phyloP scores from a whole-genome alignment of 2,797 vertebrate genomes.

The Heteromormyrus szaboi region DNA sequence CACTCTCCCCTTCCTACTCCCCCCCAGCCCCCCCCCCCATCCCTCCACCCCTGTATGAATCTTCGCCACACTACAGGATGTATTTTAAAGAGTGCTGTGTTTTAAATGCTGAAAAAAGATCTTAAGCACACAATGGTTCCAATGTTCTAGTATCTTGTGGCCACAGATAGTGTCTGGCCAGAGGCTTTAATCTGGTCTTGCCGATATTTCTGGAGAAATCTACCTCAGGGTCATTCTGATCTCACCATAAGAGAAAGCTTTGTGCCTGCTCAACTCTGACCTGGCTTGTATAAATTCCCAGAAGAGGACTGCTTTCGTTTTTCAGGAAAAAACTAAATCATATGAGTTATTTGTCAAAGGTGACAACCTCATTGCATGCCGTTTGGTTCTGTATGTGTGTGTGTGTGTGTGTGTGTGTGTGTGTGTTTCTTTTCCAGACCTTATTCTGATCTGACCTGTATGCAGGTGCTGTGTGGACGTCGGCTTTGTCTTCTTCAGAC shows the following conservation, averaged over 20 bases:
- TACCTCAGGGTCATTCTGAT: neutral
- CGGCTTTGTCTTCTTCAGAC: slow-evolving; percentile 72
- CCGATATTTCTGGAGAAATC: neutral
- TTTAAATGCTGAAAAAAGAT: neutral
- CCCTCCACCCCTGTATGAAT: neutral
- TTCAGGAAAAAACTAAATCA: neutral
- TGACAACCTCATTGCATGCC: neutral
- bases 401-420: neutral
- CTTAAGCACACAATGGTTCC: neutral
- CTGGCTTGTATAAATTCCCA: neutral
- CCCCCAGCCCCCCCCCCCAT: neutral
- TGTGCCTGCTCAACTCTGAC: neutral
- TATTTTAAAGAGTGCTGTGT: neutral
- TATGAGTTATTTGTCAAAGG: neutral
- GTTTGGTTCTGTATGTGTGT: neutral
- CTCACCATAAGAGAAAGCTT: neutral
- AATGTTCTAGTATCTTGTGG: neutral
- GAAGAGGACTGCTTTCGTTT: neutral
- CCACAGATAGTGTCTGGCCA: neutral
- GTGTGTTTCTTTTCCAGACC: neutral
- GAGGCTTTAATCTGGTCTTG: neutral
- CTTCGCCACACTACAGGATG: neutral
- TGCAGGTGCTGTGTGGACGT: slow-evolving; percentile 79
- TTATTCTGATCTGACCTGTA: neutral
- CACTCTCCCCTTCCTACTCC: neutral